Evolutionary conservation across 2,113 vertebrate genomes (phyloP).

Genomic region (Microtus ochrogaster): DNA sequence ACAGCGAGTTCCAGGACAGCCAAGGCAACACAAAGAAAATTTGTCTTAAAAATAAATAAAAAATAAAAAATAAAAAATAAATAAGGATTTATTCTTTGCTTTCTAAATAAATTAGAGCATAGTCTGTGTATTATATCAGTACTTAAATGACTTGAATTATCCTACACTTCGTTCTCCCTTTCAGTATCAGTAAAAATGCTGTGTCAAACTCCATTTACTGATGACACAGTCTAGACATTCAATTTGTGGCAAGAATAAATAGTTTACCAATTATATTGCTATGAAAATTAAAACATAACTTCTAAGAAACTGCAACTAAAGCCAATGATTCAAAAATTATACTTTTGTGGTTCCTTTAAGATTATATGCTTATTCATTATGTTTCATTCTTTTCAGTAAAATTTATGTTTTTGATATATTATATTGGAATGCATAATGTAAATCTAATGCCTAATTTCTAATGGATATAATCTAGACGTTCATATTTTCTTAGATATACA

Average conservation of each 20-base stretch:
- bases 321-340: constrained; percentile 42
- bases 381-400: constrained; percentile 29
- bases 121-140: background rate
- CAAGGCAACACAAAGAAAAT: no score
- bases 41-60: no score
- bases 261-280: constrained; percentile 26
- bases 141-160: background rate
- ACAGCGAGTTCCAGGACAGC: no score
- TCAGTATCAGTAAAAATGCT: constrained; percentile 28
- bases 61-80: no score
- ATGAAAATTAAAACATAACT: background rate
- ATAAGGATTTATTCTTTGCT: background rate
- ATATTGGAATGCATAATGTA: constrained; percentile 52
- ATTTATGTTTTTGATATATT: constrained; percentile 48
- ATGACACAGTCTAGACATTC: background rate
- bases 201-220: background rate
- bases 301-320: constrained; percentile 24
- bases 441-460: constrained; percentile 60
- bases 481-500: constrained; percentile 5
- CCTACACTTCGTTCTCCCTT: background rate
- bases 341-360: background rate
- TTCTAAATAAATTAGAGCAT: constrained; percentile 42
- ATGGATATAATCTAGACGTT: constrained; percentile 43
- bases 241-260: background rate
- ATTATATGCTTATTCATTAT: background rate